A percentile compares a stretch with the other conserved stretches of the same genome.
Conservation (phyloP, 2,888 invertebrate species). For the Ichneumoninae sp. region DNA sequence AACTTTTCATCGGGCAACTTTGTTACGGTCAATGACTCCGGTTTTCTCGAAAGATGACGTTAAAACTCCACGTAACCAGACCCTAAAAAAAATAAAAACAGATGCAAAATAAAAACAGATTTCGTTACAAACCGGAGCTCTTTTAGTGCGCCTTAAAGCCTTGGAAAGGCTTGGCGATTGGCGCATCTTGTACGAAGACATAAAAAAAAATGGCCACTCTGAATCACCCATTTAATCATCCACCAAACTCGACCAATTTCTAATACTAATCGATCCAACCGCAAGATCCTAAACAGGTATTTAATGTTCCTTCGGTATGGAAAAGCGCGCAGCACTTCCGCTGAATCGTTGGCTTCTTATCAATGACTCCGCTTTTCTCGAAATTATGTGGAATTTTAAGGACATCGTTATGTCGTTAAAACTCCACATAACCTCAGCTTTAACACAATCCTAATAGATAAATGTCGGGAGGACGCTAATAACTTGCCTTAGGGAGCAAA, state of each 20-base stretch:
- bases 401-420: constrained; percentile 13
- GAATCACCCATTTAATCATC: no score
- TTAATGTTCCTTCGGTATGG: constrained; percentile 32
- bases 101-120: no score
- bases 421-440: background rate
- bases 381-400: background rate
- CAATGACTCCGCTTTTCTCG: constrained; percentile 58
- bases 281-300: constrained; percentile 21
- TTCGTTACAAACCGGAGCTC: no score
- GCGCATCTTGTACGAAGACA: no score
- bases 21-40: constrained; percentile 65
- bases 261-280: constrained; percentile 42
- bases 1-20: constrained; percentile 62
- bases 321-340: constrained; percentile 66
- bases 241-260: constrained; percentile 22
- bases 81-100: no score
- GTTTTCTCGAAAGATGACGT: constrained; percentile 60
- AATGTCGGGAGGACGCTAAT: no score
- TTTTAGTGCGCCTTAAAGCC: no score
- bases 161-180: no score
- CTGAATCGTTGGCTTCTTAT: constrained; percentile 64
- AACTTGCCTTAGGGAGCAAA: no score
- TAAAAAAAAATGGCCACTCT: no score
- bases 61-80: background rate
- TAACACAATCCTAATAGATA: no score